Percentiles rank a stretch among this genome's conserved stretches.
These are phyloP conservation scores for Pteronura brasiliensis DNA, from an alignment of 2,113 vertebrate genomes.

Conservation along the genomic window DNA sequence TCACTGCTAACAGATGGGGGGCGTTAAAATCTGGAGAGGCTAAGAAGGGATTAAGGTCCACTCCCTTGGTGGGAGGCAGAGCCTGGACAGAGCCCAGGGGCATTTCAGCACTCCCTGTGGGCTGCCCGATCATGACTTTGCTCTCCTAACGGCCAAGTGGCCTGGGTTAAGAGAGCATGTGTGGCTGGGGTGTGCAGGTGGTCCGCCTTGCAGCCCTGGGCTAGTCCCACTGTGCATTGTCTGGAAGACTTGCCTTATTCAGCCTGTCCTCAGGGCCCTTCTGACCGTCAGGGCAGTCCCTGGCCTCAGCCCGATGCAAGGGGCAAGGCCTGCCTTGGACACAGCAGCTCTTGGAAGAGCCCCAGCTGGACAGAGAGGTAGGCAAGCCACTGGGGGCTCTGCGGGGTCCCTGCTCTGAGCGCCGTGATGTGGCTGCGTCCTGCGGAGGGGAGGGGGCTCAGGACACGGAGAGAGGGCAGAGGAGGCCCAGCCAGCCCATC, in stretches of 20 bases:
- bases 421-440: fast-evolving
- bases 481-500: no score
- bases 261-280: neutral
- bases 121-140: neutral
- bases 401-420: neutral
- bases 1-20: neutral
- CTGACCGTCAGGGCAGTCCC: neutral
- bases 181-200: neutral
- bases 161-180: neutral
- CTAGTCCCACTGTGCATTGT: neutral
- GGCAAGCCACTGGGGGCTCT: no score
- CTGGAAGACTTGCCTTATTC: neutral
- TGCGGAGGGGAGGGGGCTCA: neutral
- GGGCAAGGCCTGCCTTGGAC: neutral
- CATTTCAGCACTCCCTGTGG: neutral
- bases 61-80: neutral
- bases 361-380: neutral
- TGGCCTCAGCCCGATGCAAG: neutral
- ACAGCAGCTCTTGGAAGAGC: neutral
- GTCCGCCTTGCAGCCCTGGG: neutral
- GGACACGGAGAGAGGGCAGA: neutral
- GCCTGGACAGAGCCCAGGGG: fast-evolving
- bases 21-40: neutral
- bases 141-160: neutral
- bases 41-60: neutral